Evolutionary conservation across 2,797 vertebrate genomes (phyloP).

Genomic region (Platyrinchus mystaceus): DNA sequence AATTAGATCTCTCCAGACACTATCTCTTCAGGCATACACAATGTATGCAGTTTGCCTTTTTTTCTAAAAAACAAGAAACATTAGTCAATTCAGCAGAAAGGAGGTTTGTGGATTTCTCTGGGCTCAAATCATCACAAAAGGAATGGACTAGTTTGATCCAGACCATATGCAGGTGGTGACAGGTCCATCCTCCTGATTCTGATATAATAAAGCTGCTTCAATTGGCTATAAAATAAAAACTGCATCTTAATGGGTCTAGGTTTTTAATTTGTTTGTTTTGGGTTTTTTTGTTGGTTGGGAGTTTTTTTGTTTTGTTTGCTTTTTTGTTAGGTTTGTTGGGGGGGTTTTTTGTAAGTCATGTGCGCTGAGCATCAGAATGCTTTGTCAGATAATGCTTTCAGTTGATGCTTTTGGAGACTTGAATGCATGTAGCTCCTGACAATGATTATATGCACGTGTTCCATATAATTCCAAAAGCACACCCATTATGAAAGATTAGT

Average conservation of each 20-base stretch:
- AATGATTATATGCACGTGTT: conserved; percentile 43
- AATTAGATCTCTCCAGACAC: not conserved
- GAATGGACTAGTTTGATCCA: conserved; percentile 33
- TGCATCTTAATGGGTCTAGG: not conserved
- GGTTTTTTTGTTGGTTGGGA: not conserved
- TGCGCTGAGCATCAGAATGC: conserved; percentile 11
- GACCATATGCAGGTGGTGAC: conserved; percentile 10
- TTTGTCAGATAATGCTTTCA: conserved; percentile 53
- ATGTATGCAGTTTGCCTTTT: conserved; percentile 16
- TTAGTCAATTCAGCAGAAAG: conserved; percentile 35
- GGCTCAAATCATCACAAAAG: conserved; percentile 20
- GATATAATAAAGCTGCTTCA: not conserved
- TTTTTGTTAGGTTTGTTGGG: not conserved
- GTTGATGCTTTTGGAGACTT: conserved; percentile 46
- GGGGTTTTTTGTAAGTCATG: not conserved
- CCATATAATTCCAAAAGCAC: conserved; percentile 66
- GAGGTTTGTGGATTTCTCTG: not conserved
- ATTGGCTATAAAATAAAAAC: conserved; percentile 10
- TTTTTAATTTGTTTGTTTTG: not conserved
- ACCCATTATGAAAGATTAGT: conserved; percentile 64
- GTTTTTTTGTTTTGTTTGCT: not conserved
- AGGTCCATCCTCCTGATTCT: not conserved
- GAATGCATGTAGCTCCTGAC: conserved; percentile 43
- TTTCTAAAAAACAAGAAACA: conserved; percentile 25
- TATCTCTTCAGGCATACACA: not conserved